A percentile compares a stretch with the other conserved stretches of the same genome.
Conservation (phyloP, 2,888 invertebrate genomes). For the Bombyx huttoni region DNA sequence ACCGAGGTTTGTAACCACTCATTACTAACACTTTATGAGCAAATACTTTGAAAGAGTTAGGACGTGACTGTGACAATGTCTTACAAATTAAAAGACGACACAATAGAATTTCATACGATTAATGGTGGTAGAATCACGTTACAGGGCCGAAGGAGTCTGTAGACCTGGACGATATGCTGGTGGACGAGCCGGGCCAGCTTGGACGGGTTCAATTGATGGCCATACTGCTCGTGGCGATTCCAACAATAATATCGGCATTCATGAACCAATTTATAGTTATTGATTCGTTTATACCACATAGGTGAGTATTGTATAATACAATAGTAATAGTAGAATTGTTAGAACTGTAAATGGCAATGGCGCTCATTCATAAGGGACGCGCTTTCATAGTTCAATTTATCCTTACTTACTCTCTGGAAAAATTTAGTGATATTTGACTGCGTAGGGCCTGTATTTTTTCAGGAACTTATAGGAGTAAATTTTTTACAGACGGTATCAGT, state of each 20-base stretch:
- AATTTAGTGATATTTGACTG: too few relatives aligned
- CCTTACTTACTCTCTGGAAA: too few relatives aligned
- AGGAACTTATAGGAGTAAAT: too few relatives aligned
- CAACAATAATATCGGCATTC: slow-evolving; percentile 76
- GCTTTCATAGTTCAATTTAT: neutral
- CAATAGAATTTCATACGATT: neutral
- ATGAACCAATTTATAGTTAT: slow-evolving; percentile 80
- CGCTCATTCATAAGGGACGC: too few relatives aligned
- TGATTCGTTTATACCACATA: slow-evolving; percentile 77
- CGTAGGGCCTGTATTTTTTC: too few relatives aligned
- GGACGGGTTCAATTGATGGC: slow-evolving; percentile 77
- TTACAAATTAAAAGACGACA: neutral
- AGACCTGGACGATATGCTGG: slow-evolving; percentile 65
- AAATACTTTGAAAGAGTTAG: neutral
- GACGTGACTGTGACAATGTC: neutral
- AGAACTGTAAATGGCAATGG: too few relatives aligned
- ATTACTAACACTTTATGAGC: neutral
- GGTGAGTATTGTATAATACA: slow-evolving; percentile 52
- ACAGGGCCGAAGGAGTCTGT: slow-evolving; percentile 10
- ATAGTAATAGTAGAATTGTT: neutral
- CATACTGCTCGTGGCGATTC: slow-evolving; percentile 73
- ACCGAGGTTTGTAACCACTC: neutral
- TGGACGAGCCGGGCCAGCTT: slow-evolving; percentile 73
- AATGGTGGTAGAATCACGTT: neutral
- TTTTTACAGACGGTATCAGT: too few relatives aligned